Conservation (phyloP, 1,140 invertebrate genomes). For the Drosophila kurseongensis region DNA sequence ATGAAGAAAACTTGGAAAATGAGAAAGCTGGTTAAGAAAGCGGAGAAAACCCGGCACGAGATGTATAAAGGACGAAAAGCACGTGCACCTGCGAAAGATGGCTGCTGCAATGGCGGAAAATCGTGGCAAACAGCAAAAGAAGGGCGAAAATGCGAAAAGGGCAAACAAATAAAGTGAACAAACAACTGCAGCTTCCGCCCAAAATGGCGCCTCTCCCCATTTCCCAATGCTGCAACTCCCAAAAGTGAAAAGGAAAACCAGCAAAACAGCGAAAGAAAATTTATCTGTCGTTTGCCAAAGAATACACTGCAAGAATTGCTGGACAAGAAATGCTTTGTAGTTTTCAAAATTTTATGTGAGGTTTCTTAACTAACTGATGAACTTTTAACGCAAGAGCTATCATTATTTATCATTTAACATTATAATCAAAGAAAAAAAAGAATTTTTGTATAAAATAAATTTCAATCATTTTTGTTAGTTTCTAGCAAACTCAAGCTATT, state of each 20-base stretch:
- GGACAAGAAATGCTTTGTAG: no score
- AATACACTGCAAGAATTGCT: neutral
- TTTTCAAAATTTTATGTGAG: no score
- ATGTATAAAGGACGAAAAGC: slow-evolving; percentile 15
- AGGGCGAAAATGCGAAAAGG: slow-evolving; percentile 6
- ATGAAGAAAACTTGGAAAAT: neutral
- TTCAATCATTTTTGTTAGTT: no score
- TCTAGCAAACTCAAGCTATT: no score
- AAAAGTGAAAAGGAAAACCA: slow-evolving; percentile 9
- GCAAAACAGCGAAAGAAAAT: slow-evolving; percentile 15
- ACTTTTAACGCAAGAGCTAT: no score
- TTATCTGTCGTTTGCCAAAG: neutral
- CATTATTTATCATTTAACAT: no score
- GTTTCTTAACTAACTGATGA: no score
- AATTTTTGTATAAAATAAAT: no score
- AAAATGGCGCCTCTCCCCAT: slow-evolving; percentile 31
- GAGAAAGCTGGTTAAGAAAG: slow-evolving; percentile 6
- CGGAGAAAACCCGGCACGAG: slow-evolving; percentile 13
- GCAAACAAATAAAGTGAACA: slow-evolving; percentile 52
- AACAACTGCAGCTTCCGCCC: slow-evolving; percentile 61
- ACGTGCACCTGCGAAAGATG: slow-evolving; percentile 25
- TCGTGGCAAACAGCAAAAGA: slow-evolving; percentile 2
- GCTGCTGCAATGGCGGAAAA: slow-evolving; percentile 20
- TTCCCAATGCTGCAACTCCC: neutral
- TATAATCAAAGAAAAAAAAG: no score